Evolutionary conservation across 2,888 invertebrate genomes (phyloP).

Genomic region (Heteromyza rotundicornis): DNA sequence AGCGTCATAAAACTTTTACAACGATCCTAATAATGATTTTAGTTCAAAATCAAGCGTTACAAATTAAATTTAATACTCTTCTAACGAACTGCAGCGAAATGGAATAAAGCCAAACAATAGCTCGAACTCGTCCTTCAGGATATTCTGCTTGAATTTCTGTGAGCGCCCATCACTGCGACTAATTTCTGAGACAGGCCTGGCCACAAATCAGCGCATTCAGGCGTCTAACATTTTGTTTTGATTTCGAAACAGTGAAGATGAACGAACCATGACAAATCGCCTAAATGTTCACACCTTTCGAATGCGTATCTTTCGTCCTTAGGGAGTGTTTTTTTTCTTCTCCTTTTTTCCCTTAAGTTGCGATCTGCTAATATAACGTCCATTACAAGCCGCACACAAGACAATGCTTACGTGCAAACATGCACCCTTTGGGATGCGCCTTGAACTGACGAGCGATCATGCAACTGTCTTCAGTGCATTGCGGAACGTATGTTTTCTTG

Average conservation of each 20-base stretch:
- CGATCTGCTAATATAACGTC: neutral
- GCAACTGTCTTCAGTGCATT: neutral
- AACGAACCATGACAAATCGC: constrained; percentile 45
- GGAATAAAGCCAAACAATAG: too few relatives aligned
- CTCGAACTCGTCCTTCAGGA: neutral
- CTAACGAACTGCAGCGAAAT: too few relatives aligned
- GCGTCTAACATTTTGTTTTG: constrained; percentile 49
- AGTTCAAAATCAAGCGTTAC: neutral
- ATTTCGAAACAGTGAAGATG: constrained; percentile 32
- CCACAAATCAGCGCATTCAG: constrained; percentile 29
- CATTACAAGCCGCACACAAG: neutral
- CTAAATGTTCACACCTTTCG: constrained; percentile 48
- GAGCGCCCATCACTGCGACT: neutral
- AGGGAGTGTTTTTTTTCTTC: neutral
- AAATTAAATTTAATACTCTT: too few relatives aligned
- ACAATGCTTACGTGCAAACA: too few relatives aligned
- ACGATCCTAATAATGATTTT: too few relatives aligned
- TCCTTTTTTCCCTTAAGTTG: constrained; percentile 6
- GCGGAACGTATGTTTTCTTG: neutral
- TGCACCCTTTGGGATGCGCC: neutral
- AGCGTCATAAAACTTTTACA: too few relatives aligned
- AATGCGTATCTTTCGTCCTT: too few relatives aligned
- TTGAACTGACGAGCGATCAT: constrained; percentile 10
- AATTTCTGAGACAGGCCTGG: neutral
- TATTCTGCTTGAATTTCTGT: neutral